Conservation (phyloP, 1,140 invertebrate species). For the Saccostrea echinata region DNA sequence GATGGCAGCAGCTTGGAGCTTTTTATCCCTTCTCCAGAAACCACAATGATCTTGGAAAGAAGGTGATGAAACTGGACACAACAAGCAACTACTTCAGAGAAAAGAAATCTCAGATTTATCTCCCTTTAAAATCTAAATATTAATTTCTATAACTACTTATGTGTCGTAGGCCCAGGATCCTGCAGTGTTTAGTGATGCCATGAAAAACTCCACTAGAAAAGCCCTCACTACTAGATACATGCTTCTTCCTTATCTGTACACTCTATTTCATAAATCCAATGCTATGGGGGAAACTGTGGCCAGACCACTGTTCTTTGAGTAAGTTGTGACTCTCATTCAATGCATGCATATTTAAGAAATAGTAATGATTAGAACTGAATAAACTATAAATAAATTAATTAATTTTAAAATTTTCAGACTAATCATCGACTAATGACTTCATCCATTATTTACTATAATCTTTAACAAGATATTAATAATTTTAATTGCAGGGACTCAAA, state of each 20-base stretch:
- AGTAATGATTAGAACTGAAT: too few relatives aligned
- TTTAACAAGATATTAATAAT: too few relatives aligned
- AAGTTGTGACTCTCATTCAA: neutral
- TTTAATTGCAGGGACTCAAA: too few relatives aligned
- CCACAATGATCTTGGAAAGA: conserved; percentile 68
- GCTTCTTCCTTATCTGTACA: conserved; percentile 91
- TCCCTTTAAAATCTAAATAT: neutral
- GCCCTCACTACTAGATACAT: conserved; percentile 84
- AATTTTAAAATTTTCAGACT: too few relatives aligned
- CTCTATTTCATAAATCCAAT: conserved; percentile 89
- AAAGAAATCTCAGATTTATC: too few relatives aligned
- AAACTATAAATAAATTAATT: too few relatives aligned
- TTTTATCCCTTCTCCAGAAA: conserved; percentile 79
- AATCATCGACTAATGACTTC: too few relatives aligned
- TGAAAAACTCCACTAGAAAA: conserved; percentile 52
- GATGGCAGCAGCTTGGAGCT: conserved; percentile 84
- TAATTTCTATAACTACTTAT: neutral
- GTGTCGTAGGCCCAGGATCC: conserved; percentile 73
- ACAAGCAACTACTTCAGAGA: too few relatives aligned
- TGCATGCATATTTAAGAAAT: too few relatives aligned
- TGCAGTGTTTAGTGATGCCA: conserved; percentile 56
- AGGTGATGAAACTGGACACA: conserved; percentile 1
- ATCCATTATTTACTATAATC: too few relatives aligned
- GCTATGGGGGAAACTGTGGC: conserved; percentile 87
- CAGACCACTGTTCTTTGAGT: conserved; percentile 86